These are phyloP conservation scores for Mimumesa dahlbomi DNA, from an alignment of 2,888 invertebrate genomes.

Conservation along the genomic window DNA sequence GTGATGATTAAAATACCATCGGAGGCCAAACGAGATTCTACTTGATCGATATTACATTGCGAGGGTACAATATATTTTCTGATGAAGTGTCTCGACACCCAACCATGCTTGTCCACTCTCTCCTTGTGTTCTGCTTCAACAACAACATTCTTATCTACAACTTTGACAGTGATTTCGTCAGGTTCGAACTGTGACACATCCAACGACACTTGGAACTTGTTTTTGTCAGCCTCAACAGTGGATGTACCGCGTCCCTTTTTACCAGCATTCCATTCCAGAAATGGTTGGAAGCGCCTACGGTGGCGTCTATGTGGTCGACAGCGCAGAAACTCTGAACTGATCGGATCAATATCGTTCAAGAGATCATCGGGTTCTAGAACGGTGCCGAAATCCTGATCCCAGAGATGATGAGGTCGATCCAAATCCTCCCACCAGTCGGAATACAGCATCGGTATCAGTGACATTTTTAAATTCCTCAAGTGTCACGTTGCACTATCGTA, in stretches of 20 bases:
- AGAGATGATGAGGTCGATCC: constrained; percentile 86
- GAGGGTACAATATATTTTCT: constrained; percentile 87
- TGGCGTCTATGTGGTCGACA: constrained; percentile 24
- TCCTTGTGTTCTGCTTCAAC: constrained; percentile 91
- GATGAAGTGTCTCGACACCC: constrained; percentile 90
- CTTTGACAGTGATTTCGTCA: constrained; percentile 81
- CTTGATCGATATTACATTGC: constrained; percentile 85
- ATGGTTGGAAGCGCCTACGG: constrained; percentile 56
- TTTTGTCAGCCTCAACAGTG: constrained; percentile 84
- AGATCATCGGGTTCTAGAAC: constrained; percentile 86
- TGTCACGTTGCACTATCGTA: not conserved
- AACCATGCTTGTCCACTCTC: constrained; percentile 88
- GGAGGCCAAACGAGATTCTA: constrained; percentile 89
- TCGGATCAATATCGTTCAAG: constrained; percentile 64
- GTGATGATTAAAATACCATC: constrained; percentile 90
- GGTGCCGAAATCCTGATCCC: constrained; percentile 91
- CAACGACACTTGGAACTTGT: constrained; percentile 86
- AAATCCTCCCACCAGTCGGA: constrained; percentile 93
- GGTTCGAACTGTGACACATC: constrained; percentile 89
- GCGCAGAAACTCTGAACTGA: constrained; percentile 30
- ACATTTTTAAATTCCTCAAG: constrained; percentile 84
- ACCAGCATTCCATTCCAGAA: constrained; percentile 53
- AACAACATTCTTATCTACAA: constrained; percentile 86
- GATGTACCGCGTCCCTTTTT: constrained; percentile 81
- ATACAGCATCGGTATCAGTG: constrained; percentile 90